A percentile compares a stretch with the other conserved stretches of the same genome.
These are phyloP conservation scores for Erebia ligea DNA, from an alignment of 2,888 invertebrate genomes.

Conservation along the genomic window DNA sequence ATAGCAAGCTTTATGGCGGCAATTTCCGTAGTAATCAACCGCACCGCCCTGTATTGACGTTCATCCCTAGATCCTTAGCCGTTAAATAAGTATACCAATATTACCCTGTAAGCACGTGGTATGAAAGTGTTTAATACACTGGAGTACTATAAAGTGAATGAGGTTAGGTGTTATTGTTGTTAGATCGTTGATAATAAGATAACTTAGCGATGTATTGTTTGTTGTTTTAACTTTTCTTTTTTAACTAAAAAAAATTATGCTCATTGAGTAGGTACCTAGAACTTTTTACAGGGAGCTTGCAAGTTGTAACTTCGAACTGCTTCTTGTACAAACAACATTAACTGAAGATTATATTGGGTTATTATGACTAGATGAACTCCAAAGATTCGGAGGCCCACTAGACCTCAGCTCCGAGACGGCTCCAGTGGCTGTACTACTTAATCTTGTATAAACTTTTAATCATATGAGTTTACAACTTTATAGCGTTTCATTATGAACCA, in stretches of 20 bases:
- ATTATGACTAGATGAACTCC: too few species aligned
- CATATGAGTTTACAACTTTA: not conserved
- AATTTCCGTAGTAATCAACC: conserved; percentile 30
- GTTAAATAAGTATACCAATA: conserved; percentile 34
- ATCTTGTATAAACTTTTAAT: not conserved
- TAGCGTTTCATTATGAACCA: conserved; percentile 11
- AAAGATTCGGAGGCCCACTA: too few species aligned
- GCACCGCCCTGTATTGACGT: conserved; percentile 26
- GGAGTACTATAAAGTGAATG: not conserved
- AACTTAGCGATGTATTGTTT: too few species aligned
- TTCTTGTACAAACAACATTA: too few species aligned
- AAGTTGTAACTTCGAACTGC: too few species aligned
- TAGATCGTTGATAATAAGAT: too few species aligned
- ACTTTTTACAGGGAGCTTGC: too few species aligned
- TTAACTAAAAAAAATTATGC: too few species aligned
- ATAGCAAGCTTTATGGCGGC: conserved; percentile 34
- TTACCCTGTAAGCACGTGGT: conserved; percentile 11
- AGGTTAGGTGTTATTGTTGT: not conserved
- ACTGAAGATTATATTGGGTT: too few species aligned
- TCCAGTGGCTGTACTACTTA: too few species aligned
- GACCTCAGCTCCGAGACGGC: not conserved
- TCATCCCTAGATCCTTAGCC: conserved; percentile 28
- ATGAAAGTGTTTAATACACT: not conserved
- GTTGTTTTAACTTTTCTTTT: too few species aligned
- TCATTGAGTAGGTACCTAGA: too few species aligned